Conservation (phyloP, 2,888 invertebrate genomes). For the Rapana venosa region DNA sequence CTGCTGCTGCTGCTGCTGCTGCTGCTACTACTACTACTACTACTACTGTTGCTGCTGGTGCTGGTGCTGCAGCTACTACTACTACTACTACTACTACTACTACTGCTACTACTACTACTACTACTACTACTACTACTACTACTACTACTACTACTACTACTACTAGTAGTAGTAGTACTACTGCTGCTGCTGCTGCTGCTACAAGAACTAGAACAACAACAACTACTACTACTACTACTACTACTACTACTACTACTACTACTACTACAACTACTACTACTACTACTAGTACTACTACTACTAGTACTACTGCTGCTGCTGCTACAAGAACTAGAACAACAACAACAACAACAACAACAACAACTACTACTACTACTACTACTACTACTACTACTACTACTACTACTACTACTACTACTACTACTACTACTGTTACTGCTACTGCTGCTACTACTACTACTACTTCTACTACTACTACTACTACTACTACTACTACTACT, state of each 20-base stretch:
- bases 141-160: slow-evolving; percentile 33
- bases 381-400: not conserved
- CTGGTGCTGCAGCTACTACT: too few species aligned
- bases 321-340: slow-evolving; percentile 39
- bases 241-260: slow-evolving; percentile 39
- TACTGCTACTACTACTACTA: not conserved
- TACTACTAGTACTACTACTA: slow-evolving; percentile 42
- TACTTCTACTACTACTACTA: too few species aligned
- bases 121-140: slow-evolving; percentile 13
- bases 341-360: not conserved
- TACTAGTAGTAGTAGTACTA: slow-evolving; percentile 43
- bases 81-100: too few species aligned
- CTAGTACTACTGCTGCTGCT: slow-evolving; percentile 34
- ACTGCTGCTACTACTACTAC: too few species aligned
- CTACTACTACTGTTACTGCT: too few species aligned
- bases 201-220: slow-evolving; percentile 36
- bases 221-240: slow-evolving; percentile 43
- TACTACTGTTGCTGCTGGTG: too few species aligned
- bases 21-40: not conserved
- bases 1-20: slow-evolving; percentile 35
- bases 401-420: too few species aligned
- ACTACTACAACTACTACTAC: slow-evolving; percentile 38
- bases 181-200: slow-evolving; percentile 37
- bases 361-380: not conserved
- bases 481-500: too few species aligned